Conservation (phyloP, 2,113 vertebrate species). For the Tetraodon nigroviridis region DNA sequence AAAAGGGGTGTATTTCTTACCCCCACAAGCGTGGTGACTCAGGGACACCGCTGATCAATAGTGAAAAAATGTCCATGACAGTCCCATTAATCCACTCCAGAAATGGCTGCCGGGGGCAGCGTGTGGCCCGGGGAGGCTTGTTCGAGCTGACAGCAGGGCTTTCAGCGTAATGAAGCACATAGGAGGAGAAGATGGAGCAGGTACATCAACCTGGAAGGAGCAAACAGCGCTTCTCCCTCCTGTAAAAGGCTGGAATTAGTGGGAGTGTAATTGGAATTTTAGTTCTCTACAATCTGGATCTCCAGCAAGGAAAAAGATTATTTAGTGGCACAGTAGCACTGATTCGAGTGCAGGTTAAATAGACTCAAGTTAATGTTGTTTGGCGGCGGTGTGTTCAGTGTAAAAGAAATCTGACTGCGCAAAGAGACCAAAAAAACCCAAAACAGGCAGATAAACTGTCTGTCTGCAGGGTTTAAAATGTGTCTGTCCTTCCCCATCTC, state of each 20-base stretch:
- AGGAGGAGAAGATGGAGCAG: conserved; percentile 4
- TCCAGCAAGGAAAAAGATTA: conserved; percentile 6
- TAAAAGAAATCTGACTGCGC: background rate
- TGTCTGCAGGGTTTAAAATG: no score
- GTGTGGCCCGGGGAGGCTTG: conserved; percentile 1
- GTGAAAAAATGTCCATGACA: conserved; percentile 20
- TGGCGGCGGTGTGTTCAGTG: background rate
- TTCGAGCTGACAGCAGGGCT: conserved; percentile 24
- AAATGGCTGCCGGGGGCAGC: conserved; percentile 19
- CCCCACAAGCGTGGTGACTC: conserved; percentile 24
- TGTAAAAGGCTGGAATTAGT: background rate
- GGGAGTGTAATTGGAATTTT: no score
- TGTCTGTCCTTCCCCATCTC: no score
- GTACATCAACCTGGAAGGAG: conserved; percentile 13
- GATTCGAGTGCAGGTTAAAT: conserved; percentile 18
- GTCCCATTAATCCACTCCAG: conserved; percentile 47
- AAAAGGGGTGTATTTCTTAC: background rate
- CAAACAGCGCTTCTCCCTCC: conserved; percentile 1
- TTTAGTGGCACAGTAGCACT: conserved; percentile 9
- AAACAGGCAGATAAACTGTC: background rate
- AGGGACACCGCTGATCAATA: conserved; percentile 47
- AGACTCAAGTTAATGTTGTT: conserved; percentile 12
- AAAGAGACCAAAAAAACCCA: background rate
- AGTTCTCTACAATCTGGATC: no score
- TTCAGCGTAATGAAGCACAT: conserved; percentile 49